phyloP scores from a whole-genome alignment of 1,140 invertebrate genomes.

The Leptopilina clavipes region DNA sequence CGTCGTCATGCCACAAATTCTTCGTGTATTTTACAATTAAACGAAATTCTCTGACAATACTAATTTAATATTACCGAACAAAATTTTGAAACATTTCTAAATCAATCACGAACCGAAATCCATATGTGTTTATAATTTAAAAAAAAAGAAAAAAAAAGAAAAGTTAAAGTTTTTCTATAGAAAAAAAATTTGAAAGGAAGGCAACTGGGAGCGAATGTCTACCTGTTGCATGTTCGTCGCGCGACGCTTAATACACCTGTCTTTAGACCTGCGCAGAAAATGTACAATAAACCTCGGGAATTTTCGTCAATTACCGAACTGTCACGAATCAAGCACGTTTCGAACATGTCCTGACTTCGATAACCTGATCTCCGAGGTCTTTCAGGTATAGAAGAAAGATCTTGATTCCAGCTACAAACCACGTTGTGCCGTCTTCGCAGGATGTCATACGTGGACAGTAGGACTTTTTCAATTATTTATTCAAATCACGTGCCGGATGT shows the following conservation, averaged over 20 bases:
- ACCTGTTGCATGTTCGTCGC: conserved; percentile 49
- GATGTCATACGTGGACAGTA: not conserved
- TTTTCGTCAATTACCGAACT: conserved; percentile 32
- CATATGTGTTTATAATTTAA: not conserved
- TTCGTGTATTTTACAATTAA: not conserved
- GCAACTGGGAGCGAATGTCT: conserved; percentile 37
- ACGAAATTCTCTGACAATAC: not conserved
- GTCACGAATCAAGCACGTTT: conserved; percentile 7
- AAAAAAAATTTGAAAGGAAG: conserved; percentile 50
- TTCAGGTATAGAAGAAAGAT: not conserved
- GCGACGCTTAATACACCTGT: conserved; percentile 35
- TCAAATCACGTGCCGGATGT: conserved; percentile 50
- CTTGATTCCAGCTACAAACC: not conserved
- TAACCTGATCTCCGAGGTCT: not conserved
- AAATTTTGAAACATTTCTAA: not conserved
- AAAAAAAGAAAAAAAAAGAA: not conserved
- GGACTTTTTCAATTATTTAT: conserved; percentile 38
- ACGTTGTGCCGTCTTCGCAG: not conserved
- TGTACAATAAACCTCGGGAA: not conserved
- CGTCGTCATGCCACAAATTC: not conserved
- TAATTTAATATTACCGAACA: not conserved
- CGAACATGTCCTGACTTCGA: not conserved
- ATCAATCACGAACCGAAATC: not conserved
- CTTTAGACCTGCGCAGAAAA: conserved; percentile 37
- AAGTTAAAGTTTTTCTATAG: conserved; percentile 7